Evolutionary conservation across 2,113 vertebrate genomes (phyloP).

Genomic region (Melanostigma gelatinosum): DNA sequence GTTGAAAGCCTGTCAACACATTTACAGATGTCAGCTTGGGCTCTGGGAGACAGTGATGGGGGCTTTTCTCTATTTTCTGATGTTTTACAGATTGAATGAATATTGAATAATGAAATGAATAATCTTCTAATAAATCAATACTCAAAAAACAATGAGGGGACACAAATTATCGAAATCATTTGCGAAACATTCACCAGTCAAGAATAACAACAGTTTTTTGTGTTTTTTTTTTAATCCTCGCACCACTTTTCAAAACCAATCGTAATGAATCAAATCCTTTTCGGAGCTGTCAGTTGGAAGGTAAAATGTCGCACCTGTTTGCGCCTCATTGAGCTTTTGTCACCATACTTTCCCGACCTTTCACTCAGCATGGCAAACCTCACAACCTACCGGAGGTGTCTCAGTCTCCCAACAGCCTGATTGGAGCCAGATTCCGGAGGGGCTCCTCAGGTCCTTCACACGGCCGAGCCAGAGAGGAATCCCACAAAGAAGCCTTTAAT

Average conservation of each 20-base stretch:
- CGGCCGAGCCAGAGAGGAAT: slow-evolving; percentile 62
- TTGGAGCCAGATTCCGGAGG: slow-evolving; percentile 56
- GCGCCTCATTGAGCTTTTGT: slow-evolving; percentile 30
- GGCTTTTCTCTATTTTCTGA: background rate
- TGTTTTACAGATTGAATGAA: background rate
- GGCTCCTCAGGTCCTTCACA: slow-evolving; percentile 52
- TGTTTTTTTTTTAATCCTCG: background rate
- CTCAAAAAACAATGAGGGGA: too few species aligned
- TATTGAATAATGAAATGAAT: background rate
- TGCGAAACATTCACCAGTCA: background rate
- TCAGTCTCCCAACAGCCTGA: slow-evolving; percentile 51
- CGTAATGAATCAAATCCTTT: background rate
- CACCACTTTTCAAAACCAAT: background rate
- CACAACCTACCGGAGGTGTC: slow-evolving; percentile 36
- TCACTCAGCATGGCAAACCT: slow-evolving; percentile 32
- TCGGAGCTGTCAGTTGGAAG: slow-evolving; percentile 1
- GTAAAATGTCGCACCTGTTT: slow-evolving; percentile 28
- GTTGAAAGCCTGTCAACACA: background rate
- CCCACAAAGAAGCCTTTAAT: slow-evolving; percentile 66
- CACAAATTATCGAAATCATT: too few species aligned
- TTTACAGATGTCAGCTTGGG: background rate
- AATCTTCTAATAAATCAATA: too few species aligned
- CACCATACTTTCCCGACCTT: slow-evolving; percentile 13
- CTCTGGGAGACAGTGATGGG: background rate
- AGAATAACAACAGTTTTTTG: background rate